Percentiles rank a stretch among this genome's conserved stretches.
These are phyloP conservation scores for Spinus olivaceus DNA, from an alignment of 2,797 vertebrate species.

Conservation along the genomic window DNA sequence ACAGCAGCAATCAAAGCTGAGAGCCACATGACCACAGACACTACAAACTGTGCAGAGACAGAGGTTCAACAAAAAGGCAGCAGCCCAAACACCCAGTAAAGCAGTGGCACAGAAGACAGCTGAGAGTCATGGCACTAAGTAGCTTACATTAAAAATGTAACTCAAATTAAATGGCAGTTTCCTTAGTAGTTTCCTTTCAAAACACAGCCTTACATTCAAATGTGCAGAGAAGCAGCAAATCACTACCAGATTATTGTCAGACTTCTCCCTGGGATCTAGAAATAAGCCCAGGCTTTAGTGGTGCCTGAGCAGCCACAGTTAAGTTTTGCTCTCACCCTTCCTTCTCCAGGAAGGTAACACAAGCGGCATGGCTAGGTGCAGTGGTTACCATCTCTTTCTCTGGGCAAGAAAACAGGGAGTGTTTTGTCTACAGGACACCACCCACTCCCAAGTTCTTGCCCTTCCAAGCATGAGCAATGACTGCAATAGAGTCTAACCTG, in stretches of 20 bases:
- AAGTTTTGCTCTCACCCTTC: neutral
- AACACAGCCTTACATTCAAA: neutral
- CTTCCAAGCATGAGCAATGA: neutral
- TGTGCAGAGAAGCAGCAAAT: neutral
- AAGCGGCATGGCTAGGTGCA: accelerated
- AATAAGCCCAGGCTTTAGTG: neutral
- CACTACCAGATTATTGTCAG: neutral
- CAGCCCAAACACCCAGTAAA: neutral
- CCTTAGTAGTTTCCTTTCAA: neutral
- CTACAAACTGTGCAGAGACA: neutral
- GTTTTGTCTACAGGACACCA: neutral
- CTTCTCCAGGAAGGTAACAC: neutral
- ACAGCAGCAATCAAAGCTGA: neutral
- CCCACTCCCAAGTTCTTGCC: neutral
- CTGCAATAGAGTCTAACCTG: neutral
- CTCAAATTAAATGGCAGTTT: neutral
- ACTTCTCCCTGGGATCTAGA: neutral
- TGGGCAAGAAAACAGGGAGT: neutral
- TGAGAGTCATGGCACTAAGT: neutral
- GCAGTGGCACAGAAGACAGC: neutral
- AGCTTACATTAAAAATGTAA: neutral
- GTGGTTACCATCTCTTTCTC: neutral
- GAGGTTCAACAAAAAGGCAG: neutral
- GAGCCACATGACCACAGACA: neutral
- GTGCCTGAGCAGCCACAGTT: neutral